phyloP scores from a whole-genome alignment of 1,140 invertebrate species.

The Cephus cinctus region DNA sequence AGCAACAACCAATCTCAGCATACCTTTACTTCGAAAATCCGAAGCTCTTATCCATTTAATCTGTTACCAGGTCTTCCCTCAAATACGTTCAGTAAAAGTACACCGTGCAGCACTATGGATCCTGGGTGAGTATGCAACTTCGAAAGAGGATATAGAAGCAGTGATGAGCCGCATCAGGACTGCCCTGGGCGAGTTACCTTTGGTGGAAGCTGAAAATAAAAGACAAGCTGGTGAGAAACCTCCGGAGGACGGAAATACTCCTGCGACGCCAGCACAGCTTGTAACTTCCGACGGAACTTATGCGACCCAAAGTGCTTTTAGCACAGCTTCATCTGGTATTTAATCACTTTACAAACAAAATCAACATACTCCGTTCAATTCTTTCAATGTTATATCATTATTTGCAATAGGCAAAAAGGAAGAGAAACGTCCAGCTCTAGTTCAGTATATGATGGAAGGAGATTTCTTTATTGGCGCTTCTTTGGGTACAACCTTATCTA shows the following conservation, averaged over 20 bases:
- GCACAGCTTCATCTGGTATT: slow-evolving; percentile 58
- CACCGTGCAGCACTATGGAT: slow-evolving; percentile 97
- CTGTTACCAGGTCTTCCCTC: slow-evolving; percentile 61
- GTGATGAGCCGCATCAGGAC: slow-evolving; percentile 76
- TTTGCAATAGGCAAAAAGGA: slow-evolving; percentile 57
- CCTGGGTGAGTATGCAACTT: slow-evolving; percentile 91
- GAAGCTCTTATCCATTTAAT: slow-evolving; percentile 1
- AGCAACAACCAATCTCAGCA: too few relatives aligned
- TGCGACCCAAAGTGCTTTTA: slow-evolving; percentile 96
- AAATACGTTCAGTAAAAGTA: slow-evolving; percentile 83
- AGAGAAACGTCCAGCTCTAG: slow-evolving; percentile 74
- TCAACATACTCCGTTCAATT: not conserved
- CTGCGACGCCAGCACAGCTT: slow-evolving; percentile 59
- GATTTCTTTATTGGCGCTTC: slow-evolving; percentile 96
- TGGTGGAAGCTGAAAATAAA: slow-evolving; percentile 87
- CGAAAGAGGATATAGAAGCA: slow-evolving; percentile 73
- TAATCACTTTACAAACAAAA: not conserved
- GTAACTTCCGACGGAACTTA: slow-evolving; percentile 99
- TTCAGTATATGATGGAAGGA: slow-evolving; percentile 88
- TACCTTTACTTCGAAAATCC: too few relatives aligned
- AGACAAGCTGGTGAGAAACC: slow-evolving; percentile 65
- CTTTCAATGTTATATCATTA: not conserved
- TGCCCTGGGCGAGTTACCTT: slow-evolving; percentile 83
- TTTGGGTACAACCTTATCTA: slow-evolving; percentile 86
- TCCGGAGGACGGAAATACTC: slow-evolving; percentile 52